Base-by-base conservation (phyloP, 2,797 vertebrate genomes). In the Adelosebastes latens region DNA sequence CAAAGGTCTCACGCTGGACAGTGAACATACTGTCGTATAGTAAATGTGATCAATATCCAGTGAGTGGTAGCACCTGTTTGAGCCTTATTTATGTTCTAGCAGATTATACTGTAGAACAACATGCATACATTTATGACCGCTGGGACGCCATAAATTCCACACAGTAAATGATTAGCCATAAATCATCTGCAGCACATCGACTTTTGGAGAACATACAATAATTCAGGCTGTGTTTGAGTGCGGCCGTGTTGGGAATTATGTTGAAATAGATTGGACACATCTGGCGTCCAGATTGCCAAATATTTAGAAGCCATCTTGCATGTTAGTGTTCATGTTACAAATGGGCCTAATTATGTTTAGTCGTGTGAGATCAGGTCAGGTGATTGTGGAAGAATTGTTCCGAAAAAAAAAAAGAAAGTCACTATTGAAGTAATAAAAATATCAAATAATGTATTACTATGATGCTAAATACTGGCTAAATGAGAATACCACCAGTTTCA, bases 271-370 rank as follows among this genome's bases (percentile, higher is more conserved):
- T 32, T 79, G 75, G 39, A 88, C 79, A 91, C 93, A 94, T 93
- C 92, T 94, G 93, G 87, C 53, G 34, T 77, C 80, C 90, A 93
- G 86, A 88, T 72, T 87, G 70, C 27, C 68, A 70, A 31, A 80
- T 86, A 75, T 86, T 67, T 83, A 62, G n/a, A 7, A 73, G 39
- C 71, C 13, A 76, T 80, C 29, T 58, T 78, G 79, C 11, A 16
- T 78, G 62, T 90, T 65, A 22, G 29, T 73, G 84, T 90, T 87
- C 56, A 77, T 72, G 75, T 58, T 68, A 42, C 67, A 84, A 61
- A 12, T 74, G 67, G 46, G 25, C 7, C 31, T 72, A 59, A 89
- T 88, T 79, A 72, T 24, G 9, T 80, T 72, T 24, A 34, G 31
- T 27, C 55, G 75, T 52, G 25, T 55, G 58, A 61, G 39, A 81